Evolutionary conservation across 2,113 vertebrate species (phyloP), one percentile per base, ranked within the genome.

Genomic region (Ictidomys tridecemlineatus): DNA sequence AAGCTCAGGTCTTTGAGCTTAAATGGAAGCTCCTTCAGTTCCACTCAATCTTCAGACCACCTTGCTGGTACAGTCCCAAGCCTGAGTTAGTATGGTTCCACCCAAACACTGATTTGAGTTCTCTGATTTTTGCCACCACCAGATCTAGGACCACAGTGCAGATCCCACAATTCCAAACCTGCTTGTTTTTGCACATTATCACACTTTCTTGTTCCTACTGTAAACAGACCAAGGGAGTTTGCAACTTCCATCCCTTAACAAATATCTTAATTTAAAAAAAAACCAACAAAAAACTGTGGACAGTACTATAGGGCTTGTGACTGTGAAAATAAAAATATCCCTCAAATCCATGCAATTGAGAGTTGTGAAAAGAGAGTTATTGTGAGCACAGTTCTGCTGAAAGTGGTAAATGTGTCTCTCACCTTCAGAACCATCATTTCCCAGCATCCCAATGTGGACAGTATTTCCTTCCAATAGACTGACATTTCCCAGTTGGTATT

Each of bases 331-430:
- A 95, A 97, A 97, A 98, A 92, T 97, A 97, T 42, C 67, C 48
- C 53, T 94, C 45, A 84, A 89, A 67, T 37, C 48, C 5, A 24
- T 96, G 78, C 89, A 92, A 87, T 42, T n/a, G 51, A 95, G 91
- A 87, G 78, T 87, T 96, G 86, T 87, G 83, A 96, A 93, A 95
- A 89, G 51, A 93, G 37, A 86, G 91, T 94, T 97, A 95, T 51
- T 95, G 91, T 97, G 70, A 93, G 96, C 91, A 82, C 58, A 80
- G 5, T 97, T 91, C 85, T 76, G 78, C 65, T 73, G 58, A 76
- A 95, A 93, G 97, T 97, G 91, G 93, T 83, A 96, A 93, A 89
- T 78, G 58, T 67, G 97, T 97, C 95, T 97, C 85, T 95, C 95
- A 94, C 95, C 37, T 95, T 93, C 26, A 45, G 39, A 94, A 86